phyloP scores from a whole-genome alignment of 2,113 vertebrate species.

The Pseudopodoces humilis region DNA sequence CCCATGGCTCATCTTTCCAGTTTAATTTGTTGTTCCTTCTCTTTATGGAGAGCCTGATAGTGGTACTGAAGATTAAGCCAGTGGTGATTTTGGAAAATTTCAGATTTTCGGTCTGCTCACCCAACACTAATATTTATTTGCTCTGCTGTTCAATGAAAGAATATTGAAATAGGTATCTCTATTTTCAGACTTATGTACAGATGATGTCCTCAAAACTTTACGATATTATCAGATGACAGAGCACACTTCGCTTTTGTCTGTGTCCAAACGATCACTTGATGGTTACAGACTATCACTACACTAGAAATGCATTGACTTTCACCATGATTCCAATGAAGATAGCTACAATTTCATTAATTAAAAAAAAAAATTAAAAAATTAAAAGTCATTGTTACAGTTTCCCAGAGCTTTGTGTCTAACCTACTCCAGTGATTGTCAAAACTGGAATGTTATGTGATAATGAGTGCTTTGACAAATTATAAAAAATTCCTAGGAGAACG shows the following conservation, averaged over 20 bases:
- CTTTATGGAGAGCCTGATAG: neutral
- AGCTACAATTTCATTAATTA: neutral
- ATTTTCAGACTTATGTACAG: neutral
- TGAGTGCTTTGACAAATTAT: neutral
- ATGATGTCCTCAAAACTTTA: neutral
- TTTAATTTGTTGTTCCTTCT: neutral
- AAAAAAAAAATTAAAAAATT: neutral
- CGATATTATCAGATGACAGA: neutral
- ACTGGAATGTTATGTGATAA: neutral
- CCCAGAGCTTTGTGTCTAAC: neutral
- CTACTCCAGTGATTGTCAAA: neutral
- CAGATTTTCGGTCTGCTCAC: neutral
- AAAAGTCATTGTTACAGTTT: neutral
- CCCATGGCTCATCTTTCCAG: neutral
- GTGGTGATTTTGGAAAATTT: neutral
- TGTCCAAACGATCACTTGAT: neutral
- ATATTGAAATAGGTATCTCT: neutral
- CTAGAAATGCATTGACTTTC: neutral
- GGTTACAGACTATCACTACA: neutral
- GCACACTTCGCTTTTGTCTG: neutral
- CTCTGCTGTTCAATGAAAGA: neutral
- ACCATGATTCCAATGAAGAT: neutral
- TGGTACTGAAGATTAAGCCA: neutral
- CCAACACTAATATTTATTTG: neutral
- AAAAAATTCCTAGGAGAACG: neutral